These are phyloP conservation scores for Propithecus perrieri DNA, from an alignment of 2,797 vertebrate genomes.

Conservation along the genomic window DNA sequence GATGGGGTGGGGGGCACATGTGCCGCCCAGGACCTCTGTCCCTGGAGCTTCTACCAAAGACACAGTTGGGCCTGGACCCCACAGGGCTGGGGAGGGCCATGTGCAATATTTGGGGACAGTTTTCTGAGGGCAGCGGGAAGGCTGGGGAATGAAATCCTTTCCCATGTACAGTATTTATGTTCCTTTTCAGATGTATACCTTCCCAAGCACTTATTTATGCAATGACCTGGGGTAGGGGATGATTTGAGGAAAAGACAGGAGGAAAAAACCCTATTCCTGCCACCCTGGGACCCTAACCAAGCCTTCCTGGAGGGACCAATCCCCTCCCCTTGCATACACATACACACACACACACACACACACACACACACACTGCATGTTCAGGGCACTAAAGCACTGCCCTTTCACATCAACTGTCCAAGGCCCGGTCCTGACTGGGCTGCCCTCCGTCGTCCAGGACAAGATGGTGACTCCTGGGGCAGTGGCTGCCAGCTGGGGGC, in stretches of 20 bases:
- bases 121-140: slow-evolving; percentile 56
- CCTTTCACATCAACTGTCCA: neutral
- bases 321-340: neutral
- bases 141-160: slow-evolving; percentile 51
- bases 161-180: slow-evolving; percentile 95
- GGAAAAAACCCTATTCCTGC: neutral
- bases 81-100: slow-evolving; percentile 62
- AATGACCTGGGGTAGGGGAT: slow-evolving; percentile 74
- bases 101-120: slow-evolving; percentile 77
- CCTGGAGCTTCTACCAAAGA: slow-evolving; percentile 80
- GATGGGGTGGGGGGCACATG: neutral
- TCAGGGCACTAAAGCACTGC: slow-evolving; percentile 15
- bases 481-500: neutral
- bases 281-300: slow-evolving; percentile 28
- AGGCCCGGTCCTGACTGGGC: neutral
- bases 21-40: slow-evolving; percentile 62
- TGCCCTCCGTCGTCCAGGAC: neutral
- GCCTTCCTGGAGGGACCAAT: slow-evolving; percentile 58
- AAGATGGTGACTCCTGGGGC: neutral
- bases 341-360: neutral
- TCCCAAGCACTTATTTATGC: slow-evolving; percentile 94
- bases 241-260: slow-evolving; percentile 58
- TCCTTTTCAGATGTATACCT: slow-evolving; percentile 84
- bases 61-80: slow-evolving; percentile 65
- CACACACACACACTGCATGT: slow-evolving; percentile 16